These are phyloP conservation scores for Hydropsyche tenuis DNA, from an alignment of 1,140 invertebrate species.

Conservation along the genomic window DNA sequence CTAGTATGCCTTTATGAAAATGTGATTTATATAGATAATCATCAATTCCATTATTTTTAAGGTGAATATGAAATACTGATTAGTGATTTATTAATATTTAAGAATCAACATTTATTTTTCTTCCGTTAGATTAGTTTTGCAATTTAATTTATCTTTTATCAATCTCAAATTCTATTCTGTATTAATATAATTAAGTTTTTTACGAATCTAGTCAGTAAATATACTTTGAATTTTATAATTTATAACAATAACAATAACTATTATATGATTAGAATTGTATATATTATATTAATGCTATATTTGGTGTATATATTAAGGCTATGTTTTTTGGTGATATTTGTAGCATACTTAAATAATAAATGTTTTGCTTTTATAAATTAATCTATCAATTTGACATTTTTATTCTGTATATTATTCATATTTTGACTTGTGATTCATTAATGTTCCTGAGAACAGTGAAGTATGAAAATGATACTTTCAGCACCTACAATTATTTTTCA, in stretches of 20 bases:
- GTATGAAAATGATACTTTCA: conserved; percentile 48
- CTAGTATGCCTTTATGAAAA: neutral
- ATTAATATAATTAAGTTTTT: neutral
- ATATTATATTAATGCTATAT: no score
- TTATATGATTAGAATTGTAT: no score
- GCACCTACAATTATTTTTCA: conserved; percentile 43
- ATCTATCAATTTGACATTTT: no score
- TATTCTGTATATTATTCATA: neutral
- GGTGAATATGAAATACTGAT: neutral
- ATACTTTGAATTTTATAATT: neutral
- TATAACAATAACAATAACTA: neutral
- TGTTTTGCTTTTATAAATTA: no score
- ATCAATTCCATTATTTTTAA: neutral
- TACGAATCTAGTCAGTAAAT: conserved; percentile 4
- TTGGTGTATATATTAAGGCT: no score
- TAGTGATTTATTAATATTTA: no score
- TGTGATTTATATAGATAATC: conserved; percentile 4
- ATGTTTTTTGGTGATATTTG: no score
- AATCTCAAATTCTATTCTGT: no score
- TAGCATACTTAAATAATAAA: no score
- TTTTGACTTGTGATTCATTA: conserved; percentile 25
- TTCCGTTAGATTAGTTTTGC: no score
- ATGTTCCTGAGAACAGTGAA: conserved; percentile 43
- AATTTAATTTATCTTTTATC: no score
- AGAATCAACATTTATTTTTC: no score